These are phyloP conservation scores for Scrobipalpa atriplicella DNA, from an alignment of 2,888 invertebrate species.

Conservation along the genomic window DNA sequence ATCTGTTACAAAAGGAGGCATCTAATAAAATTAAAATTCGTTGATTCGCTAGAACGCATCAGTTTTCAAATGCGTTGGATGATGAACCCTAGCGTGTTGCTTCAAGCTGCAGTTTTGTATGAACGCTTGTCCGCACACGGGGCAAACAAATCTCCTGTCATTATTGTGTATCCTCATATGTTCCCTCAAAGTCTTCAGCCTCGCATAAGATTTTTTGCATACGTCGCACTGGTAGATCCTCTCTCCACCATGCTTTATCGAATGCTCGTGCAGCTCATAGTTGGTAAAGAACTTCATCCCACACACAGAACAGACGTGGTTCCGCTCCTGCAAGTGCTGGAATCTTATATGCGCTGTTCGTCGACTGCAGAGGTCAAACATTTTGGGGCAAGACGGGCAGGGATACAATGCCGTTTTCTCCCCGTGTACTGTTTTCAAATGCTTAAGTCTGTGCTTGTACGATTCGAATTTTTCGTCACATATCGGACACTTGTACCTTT, in stretches of 20 bases:
- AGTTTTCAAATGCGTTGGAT: conserved; percentile 62
- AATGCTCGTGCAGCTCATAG: conserved; percentile 80
- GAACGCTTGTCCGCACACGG: conserved; percentile 69
- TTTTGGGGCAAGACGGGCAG: conserved; percentile 69
- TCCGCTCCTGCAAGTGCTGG: conserved; percentile 73
- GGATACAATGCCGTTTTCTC: conserved; percentile 70
- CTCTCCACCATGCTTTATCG: conserved; percentile 78
- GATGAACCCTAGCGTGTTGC: conserved; percentile 72
- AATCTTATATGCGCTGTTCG: conserved; percentile 70
- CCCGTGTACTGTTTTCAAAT: conserved; percentile 66
- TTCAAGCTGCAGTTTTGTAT: conserved; percentile 75
- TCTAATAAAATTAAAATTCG: not conserved
- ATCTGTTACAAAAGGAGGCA: no score
- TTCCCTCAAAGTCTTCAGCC: conserved; percentile 71
- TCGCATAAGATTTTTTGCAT: conserved; percentile 76
- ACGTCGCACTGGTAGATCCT: conserved; percentile 81
- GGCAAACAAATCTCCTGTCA: conserved; percentile 69
- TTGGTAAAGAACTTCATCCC: conserved; percentile 81
- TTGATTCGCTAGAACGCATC: conserved; percentile 46
- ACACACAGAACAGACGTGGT: conserved; percentile 76
- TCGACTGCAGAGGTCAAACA: conserved; percentile 71
- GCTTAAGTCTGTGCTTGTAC: conserved; percentile 70
- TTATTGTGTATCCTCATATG: conserved; percentile 77
- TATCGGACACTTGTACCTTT: conserved; percentile 74
- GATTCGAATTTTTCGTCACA: conserved; percentile 74